Evolutionary conservation across 2,113 vertebrate species (phyloP).

Genomic region (Megaceryle torquata): DNA sequence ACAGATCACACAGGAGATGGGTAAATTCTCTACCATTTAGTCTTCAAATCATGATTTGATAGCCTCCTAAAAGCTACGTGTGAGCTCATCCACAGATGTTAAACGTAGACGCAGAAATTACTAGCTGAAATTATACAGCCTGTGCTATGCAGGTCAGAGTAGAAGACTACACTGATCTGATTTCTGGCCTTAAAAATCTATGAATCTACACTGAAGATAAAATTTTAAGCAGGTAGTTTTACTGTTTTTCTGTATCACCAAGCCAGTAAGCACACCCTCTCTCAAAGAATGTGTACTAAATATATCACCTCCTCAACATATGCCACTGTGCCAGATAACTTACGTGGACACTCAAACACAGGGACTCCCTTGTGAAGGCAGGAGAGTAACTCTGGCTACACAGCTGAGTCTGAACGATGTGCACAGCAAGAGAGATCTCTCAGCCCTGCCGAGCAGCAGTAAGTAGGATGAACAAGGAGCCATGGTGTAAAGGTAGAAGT

Average conservation of each 20-base stretch:
- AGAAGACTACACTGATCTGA: not conserved
- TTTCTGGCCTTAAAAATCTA: slow-evolving; percentile 18
- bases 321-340: not conserved
- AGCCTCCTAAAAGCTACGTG: not conserved
- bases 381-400: fast-evolving
- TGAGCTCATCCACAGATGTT: not conserved
- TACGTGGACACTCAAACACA: not conserved
- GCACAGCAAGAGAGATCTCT: fast-evolving
- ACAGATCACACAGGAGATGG: not conserved
- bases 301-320: not conserved
- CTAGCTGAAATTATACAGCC: slow-evolving; percentile 17
- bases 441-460: not conserved
- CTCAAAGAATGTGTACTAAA: not conserved
- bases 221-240: not conserved
- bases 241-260: not conserved
- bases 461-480: not conserved
- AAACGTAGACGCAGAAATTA: not conserved
- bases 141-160: not conserved
- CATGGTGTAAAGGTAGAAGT: fast-evolving
- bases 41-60: slow-evolving; percentile 13
- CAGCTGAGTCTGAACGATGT: fast-evolving
- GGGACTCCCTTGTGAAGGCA: not conserved
- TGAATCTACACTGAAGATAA: not conserved
- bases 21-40: slow-evolving; percentile 30
- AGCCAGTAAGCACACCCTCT: not conserved